These are phyloP conservation scores for Euthynnus affinis DNA, from an alignment of 2,797 vertebrate genomes.

Conservation along the genomic window DNA sequence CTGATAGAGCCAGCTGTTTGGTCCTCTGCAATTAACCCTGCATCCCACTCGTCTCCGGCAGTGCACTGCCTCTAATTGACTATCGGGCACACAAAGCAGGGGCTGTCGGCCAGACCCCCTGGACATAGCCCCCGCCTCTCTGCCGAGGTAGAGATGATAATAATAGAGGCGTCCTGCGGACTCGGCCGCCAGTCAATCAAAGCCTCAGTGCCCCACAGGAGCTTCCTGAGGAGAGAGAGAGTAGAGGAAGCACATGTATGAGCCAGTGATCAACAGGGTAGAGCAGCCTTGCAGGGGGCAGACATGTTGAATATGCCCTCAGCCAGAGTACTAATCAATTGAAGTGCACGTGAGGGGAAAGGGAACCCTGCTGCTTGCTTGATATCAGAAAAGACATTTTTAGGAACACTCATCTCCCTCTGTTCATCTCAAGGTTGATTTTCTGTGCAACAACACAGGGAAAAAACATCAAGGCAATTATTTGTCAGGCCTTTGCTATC, in stretches of 20 bases:
- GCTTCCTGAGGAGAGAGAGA: conserved; percentile 80
- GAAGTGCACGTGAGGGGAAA: conserved; percentile 80
- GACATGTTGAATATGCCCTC: conserved; percentile 85
- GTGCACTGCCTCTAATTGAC: conserved; percentile 85
- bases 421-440: conserved; percentile 82
- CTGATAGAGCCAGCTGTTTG: conserved; percentile 88
- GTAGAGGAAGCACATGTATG: conserved; percentile 77
- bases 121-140: conserved; percentile 76
- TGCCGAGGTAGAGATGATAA: conserved; percentile 83
- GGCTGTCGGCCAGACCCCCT: conserved; percentile 84
- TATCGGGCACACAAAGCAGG: conserved; percentile 86
- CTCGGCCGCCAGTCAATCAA: conserved; percentile 86
- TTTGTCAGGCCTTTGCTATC: conserved; percentile 80
- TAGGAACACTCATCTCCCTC: conserved; percentile 79
- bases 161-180: conserved; percentile 85
- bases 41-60: conserved; percentile 84
- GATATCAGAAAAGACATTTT: conserved; percentile 82
- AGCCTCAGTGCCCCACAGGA: conserved; percentile 77
- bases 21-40: conserved; percentile 90
- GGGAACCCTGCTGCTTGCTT: conserved; percentile 81
- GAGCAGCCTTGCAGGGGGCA: conserved; percentile 77
- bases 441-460: conserved; percentile 72
- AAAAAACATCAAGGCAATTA: conserved; percentile 81
- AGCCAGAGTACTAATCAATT: conserved; percentile 85
- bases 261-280: conserved; percentile 82